Evolutionary conservation across 2,797 vertebrate species (phyloP), one percentile per base, ranked within the genome.

Genomic region (Psittacula derbiana): DNA sequence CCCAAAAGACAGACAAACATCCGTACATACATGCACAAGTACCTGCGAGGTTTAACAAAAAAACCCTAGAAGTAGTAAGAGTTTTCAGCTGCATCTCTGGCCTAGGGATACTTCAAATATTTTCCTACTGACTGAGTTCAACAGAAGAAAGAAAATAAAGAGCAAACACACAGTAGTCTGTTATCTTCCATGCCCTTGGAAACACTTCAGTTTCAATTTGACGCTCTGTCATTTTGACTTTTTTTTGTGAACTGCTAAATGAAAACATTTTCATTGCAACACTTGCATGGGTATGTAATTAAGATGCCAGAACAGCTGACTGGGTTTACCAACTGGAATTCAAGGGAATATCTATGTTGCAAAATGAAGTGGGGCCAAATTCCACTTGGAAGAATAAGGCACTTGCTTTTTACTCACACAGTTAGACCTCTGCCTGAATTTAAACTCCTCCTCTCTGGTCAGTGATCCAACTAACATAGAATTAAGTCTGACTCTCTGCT

Each of bases 141-240:
- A 36, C 18, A 52, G 16, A 61, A 72, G 27, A 93, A 85, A 46
- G 33, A 65, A 44, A 76, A 18, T 11, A 36, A 53, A 78, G 31
- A 46, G n/a, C 13, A 79, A 86, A 64, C 7, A 40, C 50, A n/a
- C 4, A 3, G 6, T 3, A 72, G 27, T 12, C 33, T 0, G 0
- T 20, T 20, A 49, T 49, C 60, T 66, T 79, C 40, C 40, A 30
- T 47, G 19, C 14, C 8, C 40, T 28, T 46, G 31, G 30, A 31
- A 87, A 67, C 30, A 28, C 21, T 49, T 69, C 8, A 0, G 0
- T 27, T 82, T 60, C 13, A 73, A 43, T 82, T 41, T 49, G 33
- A 70, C 27, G 9, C 55, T 33, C 24, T 57, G 30, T 53, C 30
- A 20, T 74, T 41, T 60, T 6, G n/a, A 52, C 11, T 18, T 52